phyloP scores from a whole-genome alignment of 2,113 vertebrate species.

The Spermophilus dauricus region DNA sequence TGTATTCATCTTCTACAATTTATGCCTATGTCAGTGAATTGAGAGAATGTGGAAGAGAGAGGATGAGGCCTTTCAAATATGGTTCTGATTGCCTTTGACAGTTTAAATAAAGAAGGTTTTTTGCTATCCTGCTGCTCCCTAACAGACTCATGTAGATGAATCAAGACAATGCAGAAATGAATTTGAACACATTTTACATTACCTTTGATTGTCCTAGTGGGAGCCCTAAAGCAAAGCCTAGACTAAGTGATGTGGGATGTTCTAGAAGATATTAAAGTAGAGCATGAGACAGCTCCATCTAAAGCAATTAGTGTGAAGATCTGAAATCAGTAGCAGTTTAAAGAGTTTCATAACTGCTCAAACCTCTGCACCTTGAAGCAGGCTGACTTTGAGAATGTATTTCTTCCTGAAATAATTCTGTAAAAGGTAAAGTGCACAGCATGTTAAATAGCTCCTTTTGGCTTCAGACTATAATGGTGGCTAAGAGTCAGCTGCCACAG shows the following conservation, averaged over 20 bases:
- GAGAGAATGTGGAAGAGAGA: not conserved
- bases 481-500: rapidly evolving
- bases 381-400: not conserved
- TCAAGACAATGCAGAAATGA: conserved; percentile 42
- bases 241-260: conserved; percentile 20
- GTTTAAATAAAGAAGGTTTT: conserved; percentile 66
- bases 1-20: conserved; percentile 29
- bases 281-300: conserved; percentile 47
- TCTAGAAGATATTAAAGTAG: conserved; percentile 61
- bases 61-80: conserved; percentile 32
- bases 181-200: conserved; percentile 66
- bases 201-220: conserved; percentile 63
- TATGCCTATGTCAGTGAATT: not conserved
- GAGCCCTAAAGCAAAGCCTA: conserved; percentile 35
- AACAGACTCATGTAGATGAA: not conserved
- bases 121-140: not conserved
- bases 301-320: conserved; percentile 67
- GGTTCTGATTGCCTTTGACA: conserved; percentile 42
- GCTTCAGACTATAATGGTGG: not conserved
- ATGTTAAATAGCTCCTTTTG: not conserved
- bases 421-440: not conserved
- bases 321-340: conserved; percentile 54
- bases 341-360: conserved; percentile 56
- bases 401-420: not conserved
- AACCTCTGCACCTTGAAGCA: conserved; percentile 31